Evolutionary conservation across 2,797 vertebrate species (phyloP).

Genomic region (Setipinna tenuifilis): DNA sequence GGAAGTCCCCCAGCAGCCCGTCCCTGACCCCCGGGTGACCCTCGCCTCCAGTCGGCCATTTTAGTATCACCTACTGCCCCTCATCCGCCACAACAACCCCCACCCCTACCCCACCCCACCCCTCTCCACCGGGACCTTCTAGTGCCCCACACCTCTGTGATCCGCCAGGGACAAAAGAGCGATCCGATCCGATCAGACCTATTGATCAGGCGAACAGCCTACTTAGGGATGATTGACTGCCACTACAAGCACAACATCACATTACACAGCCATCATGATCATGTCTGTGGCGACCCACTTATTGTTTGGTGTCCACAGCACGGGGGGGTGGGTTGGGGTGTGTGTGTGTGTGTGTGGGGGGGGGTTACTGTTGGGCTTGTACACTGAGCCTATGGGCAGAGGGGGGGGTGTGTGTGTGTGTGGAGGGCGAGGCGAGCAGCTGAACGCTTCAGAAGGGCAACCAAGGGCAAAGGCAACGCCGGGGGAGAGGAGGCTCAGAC

Average conservation of each 20-base stretch:
- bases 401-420: too few species aligned
- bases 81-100: too few species aligned
- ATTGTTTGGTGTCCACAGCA: background rate
- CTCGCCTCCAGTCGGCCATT: background rate
- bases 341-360: too few species aligned
- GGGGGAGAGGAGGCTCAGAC: background rate
- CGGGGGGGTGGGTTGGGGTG: background rate
- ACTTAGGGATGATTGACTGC: background rate
- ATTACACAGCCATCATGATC: background rate
- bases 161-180: background rate
- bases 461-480: conserved; percentile 15
- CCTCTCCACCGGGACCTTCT: background rate
- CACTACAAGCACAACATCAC: background rate
- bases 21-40: background rate
- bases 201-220: background rate
- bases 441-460: background rate
- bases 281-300: background rate
- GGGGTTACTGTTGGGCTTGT: too few species aligned
- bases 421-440: background rate
- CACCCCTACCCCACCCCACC: too few species aligned
- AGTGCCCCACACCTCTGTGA: background rate
- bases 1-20: background rate
- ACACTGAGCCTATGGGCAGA: too few species aligned
- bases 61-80: background rate
- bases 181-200: background rate